These are phyloP conservation scores for Gryllus longicercus DNA, from an alignment of 2,888 invertebrate species.

Conservation along the genomic window DNA sequence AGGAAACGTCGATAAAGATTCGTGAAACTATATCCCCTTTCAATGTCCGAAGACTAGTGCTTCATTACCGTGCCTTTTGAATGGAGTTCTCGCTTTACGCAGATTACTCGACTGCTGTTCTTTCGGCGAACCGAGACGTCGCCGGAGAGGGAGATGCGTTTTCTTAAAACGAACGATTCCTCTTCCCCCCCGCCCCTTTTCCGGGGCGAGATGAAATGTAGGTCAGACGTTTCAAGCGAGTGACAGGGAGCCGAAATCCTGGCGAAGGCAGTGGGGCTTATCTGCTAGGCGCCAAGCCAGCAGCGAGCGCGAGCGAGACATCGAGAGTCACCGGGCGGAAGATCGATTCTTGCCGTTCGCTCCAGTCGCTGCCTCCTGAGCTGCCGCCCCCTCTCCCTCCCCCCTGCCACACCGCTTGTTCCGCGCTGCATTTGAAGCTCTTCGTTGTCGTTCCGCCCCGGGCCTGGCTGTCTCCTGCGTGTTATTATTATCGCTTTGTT, in stretches of 20 bases:
- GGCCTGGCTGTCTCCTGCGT: no score
- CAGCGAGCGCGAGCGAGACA: neutral
- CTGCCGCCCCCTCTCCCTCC: neutral
- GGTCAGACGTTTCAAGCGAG: neutral
- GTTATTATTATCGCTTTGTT: no score
- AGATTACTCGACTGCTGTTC: neutral
- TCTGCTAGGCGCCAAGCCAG: neutral
- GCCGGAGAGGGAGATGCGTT: neutral
- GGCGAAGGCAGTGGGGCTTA: neutral
- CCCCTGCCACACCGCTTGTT: neutral
- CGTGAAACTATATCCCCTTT: neutral
- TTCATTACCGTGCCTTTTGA: neutral
- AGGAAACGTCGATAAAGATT: slow-evolving; percentile 5
- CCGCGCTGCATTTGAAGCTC: neutral
- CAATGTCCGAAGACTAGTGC: neutral
- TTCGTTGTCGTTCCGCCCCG: no score
- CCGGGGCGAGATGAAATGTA: neutral
- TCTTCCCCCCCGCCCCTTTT: no score
- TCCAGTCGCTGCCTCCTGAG: neutral
- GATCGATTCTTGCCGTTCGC: neutral
- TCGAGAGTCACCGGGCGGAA: slow-evolving; percentile 6
- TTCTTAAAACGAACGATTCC: neutral
- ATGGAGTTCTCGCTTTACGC: neutral
- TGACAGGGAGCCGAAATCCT: neutral
- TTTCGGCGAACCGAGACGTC: neutral